These are phyloP conservation scores for Globicephala melas DNA, from an alignment of 2,113 vertebrate species.

Conservation along the genomic window DNA sequence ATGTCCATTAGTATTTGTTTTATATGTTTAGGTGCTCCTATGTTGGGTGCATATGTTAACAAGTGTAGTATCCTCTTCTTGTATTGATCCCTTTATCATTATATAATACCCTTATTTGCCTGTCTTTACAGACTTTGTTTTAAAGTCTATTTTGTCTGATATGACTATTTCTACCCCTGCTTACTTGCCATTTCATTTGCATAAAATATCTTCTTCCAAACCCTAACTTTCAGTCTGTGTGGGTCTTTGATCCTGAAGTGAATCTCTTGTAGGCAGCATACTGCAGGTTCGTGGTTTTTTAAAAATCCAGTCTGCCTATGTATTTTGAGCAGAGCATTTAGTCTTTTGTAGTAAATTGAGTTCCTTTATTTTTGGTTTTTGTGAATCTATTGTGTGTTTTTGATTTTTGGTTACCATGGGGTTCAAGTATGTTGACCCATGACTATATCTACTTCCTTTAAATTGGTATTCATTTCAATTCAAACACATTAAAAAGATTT, in stretches of 20 bases:
- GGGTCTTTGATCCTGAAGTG: background rate
- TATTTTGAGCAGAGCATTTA: background rate
- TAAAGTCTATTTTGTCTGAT: background rate
- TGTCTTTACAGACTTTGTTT: background rate
- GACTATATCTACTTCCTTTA: no score
- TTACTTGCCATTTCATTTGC: background rate
- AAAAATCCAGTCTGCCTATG: background rate
- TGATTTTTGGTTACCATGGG: no score
- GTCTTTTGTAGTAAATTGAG: background rate
- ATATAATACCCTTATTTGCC: background rate
- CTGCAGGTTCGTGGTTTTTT: background rate
- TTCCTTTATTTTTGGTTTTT: no score
- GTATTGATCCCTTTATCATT: background rate
- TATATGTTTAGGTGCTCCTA: background rate
- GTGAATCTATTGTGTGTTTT: no score
- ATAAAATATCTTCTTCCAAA: background rate
- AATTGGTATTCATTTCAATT: no score
- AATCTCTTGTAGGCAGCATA: background rate
- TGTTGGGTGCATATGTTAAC: background rate
- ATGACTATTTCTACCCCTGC: background rate
- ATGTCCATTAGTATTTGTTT: background rate
- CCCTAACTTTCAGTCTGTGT: background rate
- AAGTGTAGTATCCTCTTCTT: background rate
- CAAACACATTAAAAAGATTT: no score
- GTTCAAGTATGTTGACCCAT: no score